A percentile compares a stretch with the other conserved stretches of the same genome.
These are phyloP conservation scores for Pteronura brasiliensis DNA, from an alignment of 2,113 vertebrate species.

Conservation along the genomic window DNA sequence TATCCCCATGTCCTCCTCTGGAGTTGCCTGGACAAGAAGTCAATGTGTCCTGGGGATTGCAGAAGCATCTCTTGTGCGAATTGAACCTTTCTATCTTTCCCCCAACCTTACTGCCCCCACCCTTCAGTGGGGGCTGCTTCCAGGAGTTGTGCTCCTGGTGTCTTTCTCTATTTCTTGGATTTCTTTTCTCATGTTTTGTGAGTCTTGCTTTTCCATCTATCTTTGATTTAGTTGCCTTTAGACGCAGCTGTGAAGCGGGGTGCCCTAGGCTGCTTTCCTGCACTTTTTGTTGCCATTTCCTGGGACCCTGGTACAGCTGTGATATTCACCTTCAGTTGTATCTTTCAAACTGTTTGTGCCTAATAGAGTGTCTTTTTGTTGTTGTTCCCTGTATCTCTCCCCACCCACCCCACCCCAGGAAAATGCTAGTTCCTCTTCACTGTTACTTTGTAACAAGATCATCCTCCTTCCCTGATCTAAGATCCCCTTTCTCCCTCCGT, in stretches of 20 bases:
- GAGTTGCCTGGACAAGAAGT: neutral
- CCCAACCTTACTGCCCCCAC: neutral
- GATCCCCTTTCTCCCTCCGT: neutral
- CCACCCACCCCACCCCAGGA: no score
- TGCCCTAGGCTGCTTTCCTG: neutral
- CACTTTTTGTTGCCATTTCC: neutral
- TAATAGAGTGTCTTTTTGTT: neutral
- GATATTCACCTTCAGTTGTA: neutral
- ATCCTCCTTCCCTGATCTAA: neutral
- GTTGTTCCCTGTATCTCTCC: neutral
- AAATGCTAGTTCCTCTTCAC: neutral
- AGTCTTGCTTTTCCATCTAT: neutral
- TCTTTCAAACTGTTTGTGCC: neutral
- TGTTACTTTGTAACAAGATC: neutral
- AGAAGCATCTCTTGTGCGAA: neutral
- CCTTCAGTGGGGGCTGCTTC: no score
- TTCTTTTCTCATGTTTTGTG: neutral
- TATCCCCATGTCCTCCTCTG: neutral
- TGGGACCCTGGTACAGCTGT: neutral
- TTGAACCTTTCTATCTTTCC: neutral
- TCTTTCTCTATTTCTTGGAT: neutral
- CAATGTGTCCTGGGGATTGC: neutral
- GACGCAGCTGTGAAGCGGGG: neutral
- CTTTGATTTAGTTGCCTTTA: neutral
- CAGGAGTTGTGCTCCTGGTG: neutral